These are phyloP conservation scores for Dyspetes luteomarginatus DNA, from an alignment of 2,888 invertebrate genomes.

Conservation along the genomic window DNA sequence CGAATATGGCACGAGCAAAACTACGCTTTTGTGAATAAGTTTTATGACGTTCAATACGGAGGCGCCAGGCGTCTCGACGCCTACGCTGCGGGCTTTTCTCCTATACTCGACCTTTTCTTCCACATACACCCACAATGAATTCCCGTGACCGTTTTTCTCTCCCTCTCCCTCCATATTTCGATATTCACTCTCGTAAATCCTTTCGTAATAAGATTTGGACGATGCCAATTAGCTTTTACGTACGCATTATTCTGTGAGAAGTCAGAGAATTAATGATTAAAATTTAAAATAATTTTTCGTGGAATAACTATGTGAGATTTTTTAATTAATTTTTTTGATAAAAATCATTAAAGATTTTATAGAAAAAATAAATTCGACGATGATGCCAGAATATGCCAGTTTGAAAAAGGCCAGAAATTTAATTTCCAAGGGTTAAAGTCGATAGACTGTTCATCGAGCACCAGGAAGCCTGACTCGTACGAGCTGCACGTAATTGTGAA, in stretches of 20 bases:
- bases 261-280: too few relatives aligned
- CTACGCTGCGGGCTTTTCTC: constrained; percentile 67
- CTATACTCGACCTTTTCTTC: constrained; percentile 5
- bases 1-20: background rate
- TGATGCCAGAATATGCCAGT: too few relatives aligned
- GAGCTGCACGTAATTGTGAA: constrained; percentile 30
- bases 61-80: constrained; percentile 75
- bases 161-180: background rate
- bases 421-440: constrained; percentile 17
- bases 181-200: background rate
- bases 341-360: too few relatives aligned
- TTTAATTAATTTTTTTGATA: too few relatives aligned
- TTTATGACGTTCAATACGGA: constrained; percentile 63
- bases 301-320: too few relatives aligned
- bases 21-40: constrained; percentile 34
- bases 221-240: background rate
- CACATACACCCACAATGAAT: background rate
- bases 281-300: too few relatives aligned
- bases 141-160: background rate
- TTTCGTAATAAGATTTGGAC: background rate
- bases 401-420: constrained; percentile 20
- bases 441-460: constrained; percentile 31
- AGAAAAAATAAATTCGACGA: too few relatives aligned
- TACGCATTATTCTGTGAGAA: background rate
- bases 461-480: constrained; percentile 49